These are phyloP conservation scores for Rhogogaster chlorosoma DNA, from an alignment of 2,888 invertebrate genomes.

Conservation along the genomic window DNA sequence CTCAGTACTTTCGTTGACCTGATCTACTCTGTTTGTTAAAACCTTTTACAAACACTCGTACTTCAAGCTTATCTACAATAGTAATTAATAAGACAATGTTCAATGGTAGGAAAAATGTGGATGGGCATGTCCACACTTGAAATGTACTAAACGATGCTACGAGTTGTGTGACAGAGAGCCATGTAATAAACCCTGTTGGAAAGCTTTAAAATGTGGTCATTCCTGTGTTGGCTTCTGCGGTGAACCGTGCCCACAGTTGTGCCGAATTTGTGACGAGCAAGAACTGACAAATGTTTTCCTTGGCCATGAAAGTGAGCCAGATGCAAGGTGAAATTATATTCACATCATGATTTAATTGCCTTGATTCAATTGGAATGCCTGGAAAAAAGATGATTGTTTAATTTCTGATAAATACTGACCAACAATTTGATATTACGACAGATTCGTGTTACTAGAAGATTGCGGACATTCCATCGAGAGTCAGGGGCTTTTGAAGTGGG, in stretches of 20 bases:
- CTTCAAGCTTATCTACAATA: neutral
- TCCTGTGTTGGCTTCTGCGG: slow-evolving; percentile 86
- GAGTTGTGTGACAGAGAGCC: slow-evolving; percentile 78
- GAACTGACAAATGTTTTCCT: slow-evolving; percentile 76
- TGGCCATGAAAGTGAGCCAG: slow-evolving; percentile 79
- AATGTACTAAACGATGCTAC: slow-evolving; percentile 78
- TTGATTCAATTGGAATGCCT: slow-evolving; percentile 7
- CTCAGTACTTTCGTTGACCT: neutral
- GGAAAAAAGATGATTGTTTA: slow-evolving; percentile 66
- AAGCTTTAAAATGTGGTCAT: slow-evolving; percentile 80
- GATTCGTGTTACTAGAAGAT: slow-evolving; percentile 80
- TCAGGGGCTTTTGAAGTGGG: slow-evolving; percentile 77
- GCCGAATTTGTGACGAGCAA: slow-evolving; percentile 80
- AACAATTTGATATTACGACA: slow-evolving; percentile 65
- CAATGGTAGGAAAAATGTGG: slow-evolving; percentile 75
- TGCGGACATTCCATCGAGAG: slow-evolving; percentile 80
- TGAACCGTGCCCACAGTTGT: slow-evolving; percentile 83
- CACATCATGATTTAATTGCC: slow-evolving; percentile 14
- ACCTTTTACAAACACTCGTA: neutral
- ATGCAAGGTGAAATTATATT: slow-evolving; percentile 76
- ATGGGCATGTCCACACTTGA: slow-evolving; percentile 78
- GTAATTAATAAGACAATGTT: neutral
- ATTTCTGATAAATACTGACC: slow-evolving; percentile 60
- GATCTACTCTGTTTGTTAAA: neutral
- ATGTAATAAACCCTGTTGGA: slow-evolving; percentile 78